Percentiles rank a stretch among this genome's conserved stretches.
Evolutionary conservation across 2,113 vertebrate genomes (phyloP).

Genomic region (Mustela nigripes): DNA sequence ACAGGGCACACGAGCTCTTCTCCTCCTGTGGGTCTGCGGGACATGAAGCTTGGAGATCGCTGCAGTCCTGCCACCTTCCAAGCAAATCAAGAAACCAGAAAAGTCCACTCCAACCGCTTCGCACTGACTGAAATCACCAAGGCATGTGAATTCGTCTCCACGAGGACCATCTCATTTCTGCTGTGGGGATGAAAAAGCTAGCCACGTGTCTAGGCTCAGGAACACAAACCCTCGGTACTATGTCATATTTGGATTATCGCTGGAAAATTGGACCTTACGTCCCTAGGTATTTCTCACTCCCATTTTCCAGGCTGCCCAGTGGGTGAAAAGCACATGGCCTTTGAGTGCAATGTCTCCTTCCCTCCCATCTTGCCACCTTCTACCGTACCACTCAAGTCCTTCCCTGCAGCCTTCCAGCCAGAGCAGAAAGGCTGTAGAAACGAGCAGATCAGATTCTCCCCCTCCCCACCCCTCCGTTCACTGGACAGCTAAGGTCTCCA

Average conservation of each 20-base stretch:
- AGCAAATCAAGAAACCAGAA: neutral
- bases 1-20: neutral
- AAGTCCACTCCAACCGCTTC: neutral
- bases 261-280: neutral
- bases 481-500: neutral
- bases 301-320: neutral
- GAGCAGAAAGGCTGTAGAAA: neutral
- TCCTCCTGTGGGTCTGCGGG: neutral
- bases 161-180: neutral
- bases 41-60: neutral
- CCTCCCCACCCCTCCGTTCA: neutral
- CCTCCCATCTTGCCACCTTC: neutral
- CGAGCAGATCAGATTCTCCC: neutral
- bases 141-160: neutral
- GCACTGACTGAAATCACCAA: neutral
- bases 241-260: neutral
- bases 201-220: accelerated
- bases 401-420: neutral
- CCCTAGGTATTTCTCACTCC: neutral
- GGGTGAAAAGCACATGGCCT: neutral
- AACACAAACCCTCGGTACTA: neutral
- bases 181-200: neutral
- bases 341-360: neutral
- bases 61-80: neutral
- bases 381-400: neutral